Evolutionary conservation across 2,888 invertebrate species (phyloP).

Genomic region (Cactoblastis cactorum): DNA sequence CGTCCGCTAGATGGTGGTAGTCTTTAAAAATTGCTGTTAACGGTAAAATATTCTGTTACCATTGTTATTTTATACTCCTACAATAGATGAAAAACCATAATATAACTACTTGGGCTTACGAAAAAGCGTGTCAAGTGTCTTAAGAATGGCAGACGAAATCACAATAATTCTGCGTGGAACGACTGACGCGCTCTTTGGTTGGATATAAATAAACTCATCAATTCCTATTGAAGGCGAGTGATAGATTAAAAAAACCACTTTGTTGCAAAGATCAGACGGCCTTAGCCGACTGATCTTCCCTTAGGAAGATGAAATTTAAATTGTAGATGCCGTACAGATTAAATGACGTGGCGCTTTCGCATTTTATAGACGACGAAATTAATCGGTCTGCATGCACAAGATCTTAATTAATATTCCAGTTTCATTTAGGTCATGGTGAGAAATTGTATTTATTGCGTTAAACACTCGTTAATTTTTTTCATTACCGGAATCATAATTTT

Average conservation of each 20-base stretch:
- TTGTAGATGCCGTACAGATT: neutral
- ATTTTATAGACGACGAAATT: neutral
- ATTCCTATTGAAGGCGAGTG: constrained; percentile 5
- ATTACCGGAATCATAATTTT: too few species aligned
- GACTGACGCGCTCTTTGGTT: neutral
- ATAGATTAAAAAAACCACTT: constrained; percentile 12
- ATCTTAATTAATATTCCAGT: too few species aligned
- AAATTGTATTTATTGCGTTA: too few species aligned
- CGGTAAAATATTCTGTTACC: too few species aligned
- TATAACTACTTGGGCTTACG: constrained; percentile 4
- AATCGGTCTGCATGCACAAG: neutral
- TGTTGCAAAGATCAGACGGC: constrained; percentile 1
- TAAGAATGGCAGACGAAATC: neutral
- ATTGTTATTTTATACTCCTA: too few species aligned
- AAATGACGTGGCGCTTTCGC: neutral
- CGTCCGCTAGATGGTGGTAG: too few species aligned
- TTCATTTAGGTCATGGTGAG: too few species aligned
- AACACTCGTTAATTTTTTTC: too few species aligned
- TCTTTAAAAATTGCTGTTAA: too few species aligned
- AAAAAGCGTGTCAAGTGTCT: constrained; percentile 4
- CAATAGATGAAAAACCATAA: too few species aligned
- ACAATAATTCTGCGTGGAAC: neutral
- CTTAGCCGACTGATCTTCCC: too few species aligned
- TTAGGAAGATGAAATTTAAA: constrained; percentile 6
- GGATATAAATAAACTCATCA: constrained; percentile 7